A percentile compares a stretch with the other conserved stretches of the same genome.
Evolutionary conservation across 2,113 vertebrate genomes (phyloP).

Genomic region (Halichoerus grypus): DNA sequence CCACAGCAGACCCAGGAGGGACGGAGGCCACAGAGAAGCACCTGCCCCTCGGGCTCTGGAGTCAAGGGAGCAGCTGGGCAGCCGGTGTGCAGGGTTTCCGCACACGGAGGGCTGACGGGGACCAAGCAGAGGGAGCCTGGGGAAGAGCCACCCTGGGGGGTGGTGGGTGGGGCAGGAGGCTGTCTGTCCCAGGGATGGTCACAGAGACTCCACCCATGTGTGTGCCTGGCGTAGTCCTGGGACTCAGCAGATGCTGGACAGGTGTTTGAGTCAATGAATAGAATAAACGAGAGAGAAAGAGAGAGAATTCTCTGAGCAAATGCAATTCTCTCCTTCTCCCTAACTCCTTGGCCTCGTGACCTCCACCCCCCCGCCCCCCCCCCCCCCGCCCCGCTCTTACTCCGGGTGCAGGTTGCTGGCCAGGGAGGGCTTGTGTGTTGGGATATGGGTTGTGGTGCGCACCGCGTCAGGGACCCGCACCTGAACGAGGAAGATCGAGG

Average conservation of each 20-base stretch:
- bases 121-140: rapidly evolving
- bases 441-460: rapidly evolving
- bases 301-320: rapidly evolving
- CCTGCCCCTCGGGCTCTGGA: not conserved
- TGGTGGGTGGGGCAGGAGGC: rapidly evolving
- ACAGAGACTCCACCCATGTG: not conserved
- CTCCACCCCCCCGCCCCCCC: no score
- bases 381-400: rapidly evolving
- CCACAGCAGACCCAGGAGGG: rapidly evolving
- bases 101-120: not conserved
- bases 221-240: not conserved
- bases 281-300: rapidly evolving
- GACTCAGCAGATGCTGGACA: rapidly evolving
- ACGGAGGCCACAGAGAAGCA: not conserved
- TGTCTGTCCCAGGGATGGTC: rapidly evolving
- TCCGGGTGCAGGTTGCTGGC: rapidly evolving
- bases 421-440: rapidly evolving
- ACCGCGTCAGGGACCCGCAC: not conserved
- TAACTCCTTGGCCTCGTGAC: not conserved
- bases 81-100: not conserved
- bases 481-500: rapidly evolving
- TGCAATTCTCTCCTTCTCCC: rapidly evolving
- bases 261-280: not conserved
- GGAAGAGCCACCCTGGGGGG: not conserved
- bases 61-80: not conserved